phyloP scores from a whole-genome alignment of 2,888 invertebrate genomes.

The Stenoptilia bipunctidactyla region DNA sequence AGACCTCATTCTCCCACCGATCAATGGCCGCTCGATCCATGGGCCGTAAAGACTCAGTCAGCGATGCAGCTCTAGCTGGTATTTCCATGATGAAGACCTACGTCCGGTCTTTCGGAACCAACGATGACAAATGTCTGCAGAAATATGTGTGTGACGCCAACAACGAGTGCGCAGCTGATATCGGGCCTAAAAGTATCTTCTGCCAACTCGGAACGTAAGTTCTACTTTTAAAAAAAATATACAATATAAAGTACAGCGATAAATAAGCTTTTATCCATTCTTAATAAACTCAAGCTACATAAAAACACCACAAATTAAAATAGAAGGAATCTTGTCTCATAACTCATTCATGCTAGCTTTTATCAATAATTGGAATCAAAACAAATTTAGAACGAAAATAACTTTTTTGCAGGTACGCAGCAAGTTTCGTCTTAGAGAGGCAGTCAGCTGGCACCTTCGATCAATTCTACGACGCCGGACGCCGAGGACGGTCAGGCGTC shows the following conservation, averaged over 20 bases:
- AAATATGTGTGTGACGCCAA: constrained; percentile 93
- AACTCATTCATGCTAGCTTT: no score
- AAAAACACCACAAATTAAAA: no score
- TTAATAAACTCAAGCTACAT: no score
- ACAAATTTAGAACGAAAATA: no score
- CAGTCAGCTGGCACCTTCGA: constrained; percentile 82
- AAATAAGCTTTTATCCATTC: no score
- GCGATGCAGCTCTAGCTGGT: constrained; percentile 90
- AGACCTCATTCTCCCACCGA: constrained; percentile 93
- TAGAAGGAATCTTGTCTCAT: no score
- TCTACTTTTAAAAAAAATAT: no score
- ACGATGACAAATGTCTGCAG: constrained; percentile 87
- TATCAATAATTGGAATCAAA: no score
- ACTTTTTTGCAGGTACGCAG: constrained; percentile 77
- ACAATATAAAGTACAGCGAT: no score
- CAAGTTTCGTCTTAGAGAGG: constrained; percentile 86
- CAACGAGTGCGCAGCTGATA: constrained; percentile 85
- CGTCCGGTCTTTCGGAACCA: constrained; percentile 81
- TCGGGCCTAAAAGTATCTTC: constrained; percentile 86
- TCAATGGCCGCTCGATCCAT: constrained; percentile 86
- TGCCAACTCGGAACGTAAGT: constrained; percentile 95
- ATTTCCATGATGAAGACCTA: constrained; percentile 92
- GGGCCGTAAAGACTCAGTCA: constrained; percentile 89
- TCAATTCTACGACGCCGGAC: constrained; percentile 85
- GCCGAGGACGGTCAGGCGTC: constrained; percentile 86